These are phyloP conservation scores for Brachyptera putata DNA, from an alignment of 2,888 invertebrate genomes.

Conservation along the genomic window DNA sequence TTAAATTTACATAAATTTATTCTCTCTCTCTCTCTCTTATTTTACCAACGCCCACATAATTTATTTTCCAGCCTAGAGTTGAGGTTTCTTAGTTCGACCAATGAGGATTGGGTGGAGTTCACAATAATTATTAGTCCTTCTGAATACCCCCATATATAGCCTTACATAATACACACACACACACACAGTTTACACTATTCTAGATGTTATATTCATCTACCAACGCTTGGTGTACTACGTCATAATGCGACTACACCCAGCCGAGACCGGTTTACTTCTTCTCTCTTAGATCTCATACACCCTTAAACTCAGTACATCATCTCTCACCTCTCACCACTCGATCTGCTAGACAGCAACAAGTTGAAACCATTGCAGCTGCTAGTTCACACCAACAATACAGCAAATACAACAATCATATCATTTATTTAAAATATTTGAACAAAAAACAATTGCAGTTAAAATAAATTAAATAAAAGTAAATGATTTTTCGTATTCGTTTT, in stretches of 20 bases:
- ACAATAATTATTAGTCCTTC: constrained; percentile 29
- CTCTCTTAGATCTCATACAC: constrained; percentile 10
- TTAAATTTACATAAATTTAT: constrained; percentile 29
- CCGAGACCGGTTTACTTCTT: constrained; percentile 27
- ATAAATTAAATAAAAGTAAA: too few relatives aligned
- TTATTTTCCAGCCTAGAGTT: neutral
- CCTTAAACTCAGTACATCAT: too few relatives aligned
- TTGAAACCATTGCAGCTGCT: too few relatives aligned
- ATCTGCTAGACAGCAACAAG: too few relatives aligned
- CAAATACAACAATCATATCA: too few relatives aligned
- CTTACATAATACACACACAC: constrained; percentile 27
- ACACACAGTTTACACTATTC: constrained; percentile 21
- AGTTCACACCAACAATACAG: too few relatives aligned
- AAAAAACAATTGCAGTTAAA: too few relatives aligned
- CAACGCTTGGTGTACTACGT: constrained; percentile 30
- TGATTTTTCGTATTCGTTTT: too few relatives aligned
- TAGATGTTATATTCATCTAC: constrained; percentile 26
- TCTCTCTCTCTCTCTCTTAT: neutral
- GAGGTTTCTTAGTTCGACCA: constrained; percentile 4
- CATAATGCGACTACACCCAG: constrained; percentile 30
- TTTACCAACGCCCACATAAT: constrained; percentile 23
- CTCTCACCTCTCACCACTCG: too few relatives aligned
- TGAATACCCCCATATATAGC: constrained; percentile 32
- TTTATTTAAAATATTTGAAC: too few relatives aligned
- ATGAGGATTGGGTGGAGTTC: constrained; percentile 30